phyloP scores from a whole-genome alignment of 2,797 vertebrate species.

The Sebastes baramenuke region DNA sequence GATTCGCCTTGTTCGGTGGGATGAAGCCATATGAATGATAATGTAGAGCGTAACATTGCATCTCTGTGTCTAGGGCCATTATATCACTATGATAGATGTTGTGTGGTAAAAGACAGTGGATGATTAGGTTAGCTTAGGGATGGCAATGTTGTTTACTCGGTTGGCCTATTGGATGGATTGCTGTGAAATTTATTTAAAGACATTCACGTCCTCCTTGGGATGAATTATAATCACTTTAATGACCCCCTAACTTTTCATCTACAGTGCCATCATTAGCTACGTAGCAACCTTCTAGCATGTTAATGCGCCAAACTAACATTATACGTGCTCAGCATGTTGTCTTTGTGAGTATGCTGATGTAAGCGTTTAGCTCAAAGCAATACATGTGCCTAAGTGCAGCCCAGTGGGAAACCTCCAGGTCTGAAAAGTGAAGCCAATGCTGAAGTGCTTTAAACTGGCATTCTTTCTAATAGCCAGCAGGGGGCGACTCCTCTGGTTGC shows the following conservation, averaged over 20 bases:
- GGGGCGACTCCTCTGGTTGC: too few species aligned
- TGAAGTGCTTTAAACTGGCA: too few species aligned
- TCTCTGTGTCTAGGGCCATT: background rate
- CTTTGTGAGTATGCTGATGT: background rate
- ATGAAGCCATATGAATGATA: background rate
- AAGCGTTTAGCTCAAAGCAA: background rate
- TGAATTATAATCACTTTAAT: background rate
- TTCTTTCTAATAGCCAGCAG: too few species aligned
- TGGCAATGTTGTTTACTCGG: background rate
- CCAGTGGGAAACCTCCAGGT: too few species aligned
- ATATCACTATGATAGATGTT: background rate
- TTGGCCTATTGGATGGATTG: background rate
- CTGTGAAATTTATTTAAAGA: background rate
- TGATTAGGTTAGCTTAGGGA: background rate
- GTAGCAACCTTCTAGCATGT: background rate
- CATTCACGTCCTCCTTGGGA: background rate
- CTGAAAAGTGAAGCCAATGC: too few species aligned
- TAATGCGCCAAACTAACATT: background rate
- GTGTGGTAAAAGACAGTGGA: background rate
- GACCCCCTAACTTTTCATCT: background rate
- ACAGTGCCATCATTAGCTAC: background rate
- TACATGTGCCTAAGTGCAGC: background rate
- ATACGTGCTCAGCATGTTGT: background rate
- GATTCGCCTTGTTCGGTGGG: background rate
- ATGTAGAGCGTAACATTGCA: background rate